Evolutionary conservation across 2,797 vertebrate genomes (phyloP).

Genomic region (Apogon talboti): DNA sequence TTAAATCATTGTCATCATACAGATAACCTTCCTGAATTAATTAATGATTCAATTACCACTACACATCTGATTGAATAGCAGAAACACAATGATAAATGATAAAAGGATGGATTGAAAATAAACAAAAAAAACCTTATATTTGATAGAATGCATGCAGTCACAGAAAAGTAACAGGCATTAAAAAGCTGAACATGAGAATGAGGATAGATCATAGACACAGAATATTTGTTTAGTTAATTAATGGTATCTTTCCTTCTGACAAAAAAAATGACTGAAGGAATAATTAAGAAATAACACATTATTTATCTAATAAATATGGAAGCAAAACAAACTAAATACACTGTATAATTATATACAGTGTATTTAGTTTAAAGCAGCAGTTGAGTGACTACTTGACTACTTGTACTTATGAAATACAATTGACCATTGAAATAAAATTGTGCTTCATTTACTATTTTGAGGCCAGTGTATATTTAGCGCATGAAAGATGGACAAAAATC

Average conservation of each 20-base stretch:
- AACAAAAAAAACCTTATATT: not conserved
- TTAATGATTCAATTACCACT: not conserved
- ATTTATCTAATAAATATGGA: too few species aligned
- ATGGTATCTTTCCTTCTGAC: too few species aligned
- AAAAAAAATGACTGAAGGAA: not conserved
- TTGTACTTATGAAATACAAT: too few species aligned
- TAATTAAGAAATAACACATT: not conserved
- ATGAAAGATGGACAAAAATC: not conserved
- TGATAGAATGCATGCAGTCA: not conserved
- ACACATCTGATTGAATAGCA: slow-evolving; percentile 3
- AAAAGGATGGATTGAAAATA: too few species aligned
- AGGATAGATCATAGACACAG: not conserved
- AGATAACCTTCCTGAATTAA: slow-evolving; percentile 12
- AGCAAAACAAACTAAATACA: too few species aligned
- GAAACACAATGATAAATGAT: slow-evolving; percentile 4
- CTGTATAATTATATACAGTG: too few species aligned
- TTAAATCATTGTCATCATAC: not conserved
- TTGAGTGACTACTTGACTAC: too few species aligned
- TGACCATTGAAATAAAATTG: not conserved
- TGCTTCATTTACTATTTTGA: not conserved
- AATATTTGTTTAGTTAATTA: too few species aligned
- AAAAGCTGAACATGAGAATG: not conserved
- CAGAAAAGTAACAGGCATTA: not conserved
- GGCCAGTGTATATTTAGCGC: not conserved
- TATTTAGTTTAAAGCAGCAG: too few species aligned